Base-by-base conservation (phyloP, 2,113 vertebrate genomes). In the Sorex fumeus region DNA sequence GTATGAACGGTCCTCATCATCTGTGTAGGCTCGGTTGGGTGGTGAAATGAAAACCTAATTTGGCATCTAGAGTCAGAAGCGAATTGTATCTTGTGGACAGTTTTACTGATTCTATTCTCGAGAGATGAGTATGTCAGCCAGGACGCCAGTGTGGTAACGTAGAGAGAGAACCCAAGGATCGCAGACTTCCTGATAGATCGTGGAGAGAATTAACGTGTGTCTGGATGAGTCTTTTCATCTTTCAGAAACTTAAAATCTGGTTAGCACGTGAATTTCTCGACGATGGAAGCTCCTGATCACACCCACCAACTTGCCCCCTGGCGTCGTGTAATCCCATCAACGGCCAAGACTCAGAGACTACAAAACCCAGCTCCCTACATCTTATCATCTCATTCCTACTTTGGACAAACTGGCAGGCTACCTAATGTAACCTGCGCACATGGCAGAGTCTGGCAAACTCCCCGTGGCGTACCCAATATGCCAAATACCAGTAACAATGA, bases 171-270 rank as follows among this genome's bases (percentile, higher is more conserved):
- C 66, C 25, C 18, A 45, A 66, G 34, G 72, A 3, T 76, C 32
- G 13, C 40, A 36, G 77, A 21, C 40, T 71, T 91, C n/a, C 64
- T 50, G 47, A 66, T 43, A 72, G 66, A 57, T 3, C 77, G 34
- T 88, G 50, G 53, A 77, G 34, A 78, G 32, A 76, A 85, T 69
- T 87, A 57, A 77, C 64, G 47, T 75, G 34, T 67, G 9, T 70
- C 27, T 90, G 5, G 23, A 7, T 50, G 4, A 77, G 30, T 84
- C 72, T 84, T 1, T 91, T 70, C 82, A 34, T 62, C 36, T 89
- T 84, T 64, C 30, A 36, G 50, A 90, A 84, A 89, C 57, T 1
- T 4, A 43, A 82, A 76, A 75, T 82, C 43, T 18, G n/a, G 19
- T 28, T 28, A 8, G 7, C 32, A 79, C 66, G 47, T 50, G 74